These are phyloP conservation scores for Eupristina koningsbergeri DNA, from an alignment of 1,140 invertebrate genomes.

Conservation along the genomic window DNA sequence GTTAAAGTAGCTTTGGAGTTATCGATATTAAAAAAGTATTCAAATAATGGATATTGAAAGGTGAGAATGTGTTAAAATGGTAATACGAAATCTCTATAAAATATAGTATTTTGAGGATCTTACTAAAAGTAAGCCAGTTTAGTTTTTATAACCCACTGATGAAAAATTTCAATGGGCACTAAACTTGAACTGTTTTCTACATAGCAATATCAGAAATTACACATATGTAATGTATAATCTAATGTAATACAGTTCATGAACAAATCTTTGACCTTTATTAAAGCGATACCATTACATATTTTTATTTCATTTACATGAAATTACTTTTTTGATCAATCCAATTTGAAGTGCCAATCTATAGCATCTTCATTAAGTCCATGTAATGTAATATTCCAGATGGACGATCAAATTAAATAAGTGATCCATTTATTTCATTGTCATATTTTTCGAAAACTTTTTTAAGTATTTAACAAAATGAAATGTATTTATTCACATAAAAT, in stretches of 20 bases:
- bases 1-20: constrained; percentile 2
- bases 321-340: too few relatives aligned
- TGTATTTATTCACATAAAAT: too few relatives aligned
- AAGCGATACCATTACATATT: background rate
- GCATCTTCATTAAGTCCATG: too few relatives aligned
- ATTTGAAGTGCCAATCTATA: too few relatives aligned
- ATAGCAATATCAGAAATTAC: background rate
- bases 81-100: background rate
- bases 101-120: background rate
- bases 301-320: background rate
- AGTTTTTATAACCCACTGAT: background rate
- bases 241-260: background rate
- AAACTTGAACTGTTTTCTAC: background rate
- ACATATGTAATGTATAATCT: background rate
- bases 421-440: too few relatives aligned
- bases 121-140: background rate
- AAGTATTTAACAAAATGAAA: too few relatives aligned
- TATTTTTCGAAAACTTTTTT: too few relatives aligned
- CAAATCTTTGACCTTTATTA: background rate
- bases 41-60: constrained; percentile 21
- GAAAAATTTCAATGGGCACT: background rate
- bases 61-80: background rate
- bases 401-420: too few relatives aligned
- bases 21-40: constrained; percentile 1
- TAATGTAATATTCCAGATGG: too few relatives aligned